These are phyloP conservation scores for Epizoanthus scotinus DNA, from an alignment of 92 coral and sea anemone genomes.

Conservation along the genomic window DNA sequence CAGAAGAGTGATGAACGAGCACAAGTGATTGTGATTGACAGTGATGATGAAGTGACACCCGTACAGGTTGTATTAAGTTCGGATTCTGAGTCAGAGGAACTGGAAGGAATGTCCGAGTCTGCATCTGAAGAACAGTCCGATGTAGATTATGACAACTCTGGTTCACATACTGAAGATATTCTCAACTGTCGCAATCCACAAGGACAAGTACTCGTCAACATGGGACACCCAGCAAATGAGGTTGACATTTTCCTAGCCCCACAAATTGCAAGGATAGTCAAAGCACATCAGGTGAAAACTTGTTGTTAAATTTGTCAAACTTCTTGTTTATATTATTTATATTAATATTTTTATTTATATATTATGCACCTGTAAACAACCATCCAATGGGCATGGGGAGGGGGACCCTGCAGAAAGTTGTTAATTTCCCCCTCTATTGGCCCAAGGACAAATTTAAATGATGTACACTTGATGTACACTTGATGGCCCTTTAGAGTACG, in stretches of 20 bases:
- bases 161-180: slow-evolving; percentile 81
- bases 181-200: slow-evolving; percentile 69
- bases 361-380: too few relatives aligned
- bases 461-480: too few relatives aligned
- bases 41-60: slow-evolving; percentile 74
- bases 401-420: too few relatives aligned
- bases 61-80: slow-evolving; percentile 60
- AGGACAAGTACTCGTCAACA: slow-evolving; percentile 87
- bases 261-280: slow-evolving; percentile 71
- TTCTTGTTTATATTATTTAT: too few relatives aligned
- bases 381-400: too few relatives aligned
- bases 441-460: too few relatives aligned
- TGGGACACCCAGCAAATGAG: slow-evolving; percentile 87
- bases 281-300: slow-evolving; percentile 89
- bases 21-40: slow-evolving; percentile 83
- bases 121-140: slow-evolving; percentile 38
- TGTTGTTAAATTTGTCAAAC: too few relatives aligned
- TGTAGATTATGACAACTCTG: slow-evolving; percentile 84
- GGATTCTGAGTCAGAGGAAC: slow-evolving; percentile 49
- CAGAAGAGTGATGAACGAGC: slow-evolving; percentile 49
- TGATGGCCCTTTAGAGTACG: too few relatives aligned
- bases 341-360: too few relatives aligned
- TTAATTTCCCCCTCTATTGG: too few relatives aligned
- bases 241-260: slow-evolving; percentile 88
- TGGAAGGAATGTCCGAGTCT: slow-evolving; percentile 21